Evolutionary conservation across 2,888 invertebrate genomes (phyloP), one percentile per base, ranked within the genome.

Genomic region (Amphimallon solstitiale): DNA sequence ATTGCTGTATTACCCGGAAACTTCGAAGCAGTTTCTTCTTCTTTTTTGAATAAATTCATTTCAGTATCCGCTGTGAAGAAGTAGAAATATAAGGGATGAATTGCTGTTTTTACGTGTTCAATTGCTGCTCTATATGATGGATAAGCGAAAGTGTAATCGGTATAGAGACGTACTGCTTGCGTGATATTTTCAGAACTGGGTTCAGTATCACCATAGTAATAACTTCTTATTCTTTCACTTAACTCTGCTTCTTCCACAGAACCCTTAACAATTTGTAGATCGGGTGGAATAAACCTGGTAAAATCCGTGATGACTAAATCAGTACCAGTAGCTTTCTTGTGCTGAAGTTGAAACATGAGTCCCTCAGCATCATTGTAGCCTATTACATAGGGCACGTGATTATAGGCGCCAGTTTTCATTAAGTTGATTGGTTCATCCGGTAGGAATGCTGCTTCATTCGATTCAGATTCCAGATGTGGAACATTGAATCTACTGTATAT

Each of bases 301-400:
- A 71, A 40, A 38, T 70, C 51, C 0, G 23, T 21, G 9, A 68
- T 40, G n/a, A 9, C n/a, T n/a, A 37, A 51, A 1, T 63, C 45
- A 17, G 49, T 17, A 7, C 67, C 69, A 7, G 56, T 48, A 15
- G 59, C 40, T 2, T 63, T 10, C 21, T 62, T 52, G n/a, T 34
- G 4, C 14, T 52, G 7, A 0, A 68, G 56, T 59, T 71, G 64
- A 12, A 64, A 56, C 5, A 69, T 52, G 4, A 71, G 48, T 7
- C 65, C 51, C n/a, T 71, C 71, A 7, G 65, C 68, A 35, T 67
- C 63, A 37, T 68, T 70, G 43, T 68, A 69, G 10, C 71, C 71
- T 5, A 70, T 14, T 21, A 71, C 49, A 12, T 62, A 51, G 0
- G 71, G 65, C n/a, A 70, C 63, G 23, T 71, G 65, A 15, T 56